Evolutionary conservation across 1,140 invertebrate genomes (phyloP).

Genomic region (Ephestia elutella): DNA sequence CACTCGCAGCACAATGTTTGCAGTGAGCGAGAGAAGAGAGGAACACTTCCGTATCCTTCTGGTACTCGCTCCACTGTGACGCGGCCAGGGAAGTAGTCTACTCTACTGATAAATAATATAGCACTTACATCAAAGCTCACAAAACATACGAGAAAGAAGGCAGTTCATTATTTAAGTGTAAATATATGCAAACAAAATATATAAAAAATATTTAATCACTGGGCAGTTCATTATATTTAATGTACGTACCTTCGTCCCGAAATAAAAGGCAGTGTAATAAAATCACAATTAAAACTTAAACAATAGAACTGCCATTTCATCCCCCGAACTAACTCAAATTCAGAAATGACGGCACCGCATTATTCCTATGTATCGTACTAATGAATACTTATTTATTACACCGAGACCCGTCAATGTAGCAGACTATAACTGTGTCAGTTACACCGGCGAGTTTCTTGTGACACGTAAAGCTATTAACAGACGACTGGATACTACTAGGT

Average conservation of each 20-base stretch:
- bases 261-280: conserved; percentile 26
- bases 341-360: conserved; percentile 62
- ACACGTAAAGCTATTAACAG: conserved; percentile 10
- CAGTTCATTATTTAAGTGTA: conserved; percentile 47
- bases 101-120: conserved; percentile 44
- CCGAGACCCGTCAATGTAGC: conserved; percentile 46
- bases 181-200: conserved; percentile 19
- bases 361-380: conserved; percentile 55
- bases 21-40: conserved; percentile 40
- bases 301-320: conserved; percentile 40
- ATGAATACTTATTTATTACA: conserved; percentile 64
- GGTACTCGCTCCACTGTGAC: conserved; percentile 57
- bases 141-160: conserved; percentile 60
- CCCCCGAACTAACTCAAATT: conserved; percentile 69
- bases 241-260: conserved; percentile 7
- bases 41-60: conserved; percentile 14
- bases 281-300: conserved; percentile 26
- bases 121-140: conserved; percentile 61
- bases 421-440: conserved; percentile 16
- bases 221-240: conserved; percentile 28
- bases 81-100: conserved; percentile 52
- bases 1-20: conserved; percentile 47
- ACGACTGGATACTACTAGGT: not conserved
- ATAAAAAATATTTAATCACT: conserved; percentile 23
- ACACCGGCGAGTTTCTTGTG: conserved; percentile 18